phyloP scores from a whole-genome alignment of 2,888 invertebrate genomes.

The Drosophila colorata region DNA sequence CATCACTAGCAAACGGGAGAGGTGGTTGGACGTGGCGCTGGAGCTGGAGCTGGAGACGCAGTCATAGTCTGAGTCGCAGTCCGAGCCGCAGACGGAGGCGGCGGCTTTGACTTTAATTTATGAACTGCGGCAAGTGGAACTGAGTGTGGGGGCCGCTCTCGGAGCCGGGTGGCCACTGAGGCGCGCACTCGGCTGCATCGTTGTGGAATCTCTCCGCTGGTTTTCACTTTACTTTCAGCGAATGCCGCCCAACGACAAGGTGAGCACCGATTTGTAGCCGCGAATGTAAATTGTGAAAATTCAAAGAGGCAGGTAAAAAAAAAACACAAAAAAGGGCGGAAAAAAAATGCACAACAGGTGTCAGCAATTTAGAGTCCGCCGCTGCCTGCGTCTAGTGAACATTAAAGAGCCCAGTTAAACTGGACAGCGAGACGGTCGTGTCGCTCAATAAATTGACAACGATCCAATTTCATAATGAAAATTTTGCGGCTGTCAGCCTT shows the following conservation, averaged over 20 bases:
- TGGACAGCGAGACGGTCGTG: background rate
- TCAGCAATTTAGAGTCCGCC: slow-evolving; percentile 35
- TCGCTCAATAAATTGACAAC: slow-evolving; percentile 81
- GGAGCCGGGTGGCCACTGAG: slow-evolving; percentile 57
- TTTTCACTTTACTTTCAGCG: slow-evolving; percentile 49
- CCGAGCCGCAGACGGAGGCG: slow-evolving; percentile 22
- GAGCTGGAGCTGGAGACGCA: slow-evolving; percentile 3
- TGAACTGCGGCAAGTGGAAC: slow-evolving; percentile 67
- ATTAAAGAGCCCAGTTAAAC: slow-evolving; percentile 11
- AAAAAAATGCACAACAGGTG: slow-evolving; percentile 52
- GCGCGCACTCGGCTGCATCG: slow-evolving; percentile 46
- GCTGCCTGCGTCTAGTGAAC: slow-evolving; percentile 21
- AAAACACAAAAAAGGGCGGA: slow-evolving; percentile 10
- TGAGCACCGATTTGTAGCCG: slow-evolving; percentile 62
- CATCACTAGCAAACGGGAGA: slow-evolving; percentile 61
- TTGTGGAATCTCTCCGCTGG: slow-evolving; percentile 52
- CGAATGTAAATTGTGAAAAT: slow-evolving; percentile 43
- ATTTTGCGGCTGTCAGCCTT: slow-evolving; percentile 78
- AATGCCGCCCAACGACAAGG: slow-evolving; percentile 38
- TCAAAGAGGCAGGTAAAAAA: slow-evolving; percentile 49
- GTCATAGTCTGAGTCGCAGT: slow-evolving; percentile 7
- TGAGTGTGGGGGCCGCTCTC: slow-evolving; percentile 12
- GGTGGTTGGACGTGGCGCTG: slow-evolving; percentile 25
- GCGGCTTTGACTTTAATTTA: slow-evolving; percentile 70
- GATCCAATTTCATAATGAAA: slow-evolving; percentile 85